Conservation (phyloP, 1,140 invertebrate species). For the Drosophila athabasca region DNA sequence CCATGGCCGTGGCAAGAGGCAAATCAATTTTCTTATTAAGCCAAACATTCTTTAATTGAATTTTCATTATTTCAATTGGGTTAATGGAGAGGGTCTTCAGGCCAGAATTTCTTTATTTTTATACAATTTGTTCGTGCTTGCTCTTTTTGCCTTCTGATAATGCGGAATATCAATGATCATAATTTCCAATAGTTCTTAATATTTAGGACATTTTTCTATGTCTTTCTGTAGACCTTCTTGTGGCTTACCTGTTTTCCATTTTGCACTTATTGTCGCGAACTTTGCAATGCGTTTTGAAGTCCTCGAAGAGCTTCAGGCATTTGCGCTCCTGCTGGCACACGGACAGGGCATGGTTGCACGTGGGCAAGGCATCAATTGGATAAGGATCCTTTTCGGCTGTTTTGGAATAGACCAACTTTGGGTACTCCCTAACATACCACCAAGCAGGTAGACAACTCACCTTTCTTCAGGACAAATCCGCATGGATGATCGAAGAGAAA, state of each 20-base stretch:
- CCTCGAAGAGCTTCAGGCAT: constrained; percentile 91
- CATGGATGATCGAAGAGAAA: constrained; percentile 96
- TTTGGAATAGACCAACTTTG: not conserved
- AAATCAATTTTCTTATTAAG: constrained; percentile 79
- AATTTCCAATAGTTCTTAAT: no score
- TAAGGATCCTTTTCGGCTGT: constrained; percentile 93
- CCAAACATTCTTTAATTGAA: constrained; percentile 67
- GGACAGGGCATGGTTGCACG: constrained; percentile 93
- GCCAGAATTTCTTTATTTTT: not conserved
- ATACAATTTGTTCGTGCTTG: constrained; percentile 6
- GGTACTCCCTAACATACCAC: rapidly evolving
- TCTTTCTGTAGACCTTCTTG: no score
- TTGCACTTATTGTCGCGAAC: constrained; percentile 91
- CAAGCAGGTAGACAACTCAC: constrained; percentile 85
- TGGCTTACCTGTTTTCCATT: constrained; percentile 91
- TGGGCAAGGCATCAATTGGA: constrained; percentile 92
- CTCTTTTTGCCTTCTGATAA: not conserved
- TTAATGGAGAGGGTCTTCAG: not conserved
- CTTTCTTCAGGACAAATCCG: constrained; percentile 93
- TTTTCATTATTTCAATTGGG: constrained; percentile 40
- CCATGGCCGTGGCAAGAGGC: constrained; percentile 14
- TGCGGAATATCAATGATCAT: no score
- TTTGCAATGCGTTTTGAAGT: constrained; percentile 93
- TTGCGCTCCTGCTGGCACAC: constrained; percentile 91
- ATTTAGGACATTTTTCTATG: no score